These are phyloP conservation scores for Coenonympha arcania DNA, from an alignment of 2,888 invertebrate genomes.

Conservation along the genomic window DNA sequence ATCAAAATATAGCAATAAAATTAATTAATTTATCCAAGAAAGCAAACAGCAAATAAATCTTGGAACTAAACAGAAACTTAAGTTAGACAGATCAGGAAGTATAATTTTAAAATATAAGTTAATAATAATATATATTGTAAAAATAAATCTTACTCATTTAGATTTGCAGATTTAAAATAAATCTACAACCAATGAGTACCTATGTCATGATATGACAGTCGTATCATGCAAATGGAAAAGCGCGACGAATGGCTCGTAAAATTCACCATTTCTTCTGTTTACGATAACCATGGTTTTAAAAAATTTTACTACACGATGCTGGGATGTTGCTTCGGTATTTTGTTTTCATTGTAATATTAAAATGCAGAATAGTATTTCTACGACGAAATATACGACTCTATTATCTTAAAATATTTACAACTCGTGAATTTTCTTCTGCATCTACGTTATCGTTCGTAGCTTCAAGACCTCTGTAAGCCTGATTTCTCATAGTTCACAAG, in stretches of 20 bases:
- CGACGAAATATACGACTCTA: neutral
- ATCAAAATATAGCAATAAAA: too few relatives aligned
- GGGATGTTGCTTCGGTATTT: slow-evolving; percentile 36
- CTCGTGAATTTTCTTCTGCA: neutral
- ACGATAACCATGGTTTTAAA: slow-evolving; percentile 68
- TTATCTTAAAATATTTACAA: neutral
- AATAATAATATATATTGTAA: too few relatives aligned
- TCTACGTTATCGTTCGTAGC: too few relatives aligned
- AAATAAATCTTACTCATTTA: too few relatives aligned
- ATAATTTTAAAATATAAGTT: too few relatives aligned
- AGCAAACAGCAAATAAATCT: too few relatives aligned
- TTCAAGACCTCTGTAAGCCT: too few relatives aligned
- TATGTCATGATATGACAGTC: slow-evolving; percentile 44
- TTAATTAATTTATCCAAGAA: too few relatives aligned
- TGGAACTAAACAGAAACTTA: too few relatives aligned
- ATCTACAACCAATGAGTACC: slow-evolving; percentile 11
- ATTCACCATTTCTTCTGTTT: slow-evolving; percentile 67
- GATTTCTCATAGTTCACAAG: too few relatives aligned
- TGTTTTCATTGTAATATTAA: slow-evolving; percentile 23
- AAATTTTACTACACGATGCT: slow-evolving; percentile 55
- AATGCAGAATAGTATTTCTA: slow-evolving; percentile 11
- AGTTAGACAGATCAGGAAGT: too few relatives aligned
- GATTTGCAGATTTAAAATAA: neutral
- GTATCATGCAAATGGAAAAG: slow-evolving; percentile 66
- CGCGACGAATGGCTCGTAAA: slow-evolving; percentile 67